phyloP scores from a whole-genome alignment of 2,888 invertebrate species.

The Rhingia campestris region DNA sequence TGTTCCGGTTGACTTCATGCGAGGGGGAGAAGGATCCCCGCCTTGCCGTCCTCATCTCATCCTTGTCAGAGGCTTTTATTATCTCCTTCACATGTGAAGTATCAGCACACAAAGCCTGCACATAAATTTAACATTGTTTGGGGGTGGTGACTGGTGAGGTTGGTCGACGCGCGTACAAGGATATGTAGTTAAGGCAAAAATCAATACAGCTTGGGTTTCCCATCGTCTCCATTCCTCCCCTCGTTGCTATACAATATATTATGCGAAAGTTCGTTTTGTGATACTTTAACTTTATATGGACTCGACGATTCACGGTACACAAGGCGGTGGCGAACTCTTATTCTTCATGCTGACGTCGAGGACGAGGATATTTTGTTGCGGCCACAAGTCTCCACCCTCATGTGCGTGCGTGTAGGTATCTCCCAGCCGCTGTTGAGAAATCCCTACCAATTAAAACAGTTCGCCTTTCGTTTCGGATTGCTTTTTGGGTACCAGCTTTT shows the following conservation, averaged over 20 bases:
- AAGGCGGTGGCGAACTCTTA: constrained; percentile 57
- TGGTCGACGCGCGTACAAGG: constrained; percentile 16
- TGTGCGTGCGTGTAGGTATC: constrained; percentile 73
- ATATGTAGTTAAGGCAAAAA: constrained; percentile 61
- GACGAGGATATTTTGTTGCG: constrained; percentile 57
- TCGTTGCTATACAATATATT: constrained; percentile 44
- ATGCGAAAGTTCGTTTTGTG: constrained; percentile 71
- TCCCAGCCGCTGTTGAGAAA: constrained; percentile 51
- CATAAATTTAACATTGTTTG: constrained; percentile 72
- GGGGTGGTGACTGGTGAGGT: constrained; percentile 10
- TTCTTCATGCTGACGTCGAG: constrained; percentile 43
- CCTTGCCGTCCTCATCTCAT: constrained; percentile 5
- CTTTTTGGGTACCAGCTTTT: constrained; percentile 39
- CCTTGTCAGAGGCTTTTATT: constrained; percentile 64
- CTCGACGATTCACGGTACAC: constrained; percentile 57
- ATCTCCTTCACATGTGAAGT: constrained; percentile 73
- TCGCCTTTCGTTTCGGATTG: constrained; percentile 69
- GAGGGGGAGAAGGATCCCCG: constrained; percentile 13
- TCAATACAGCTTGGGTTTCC: constrained; percentile 67
- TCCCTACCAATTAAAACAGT: constrained; percentile 74
- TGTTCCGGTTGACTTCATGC: constrained; percentile 72
- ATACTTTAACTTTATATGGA: constrained; percentile 74
- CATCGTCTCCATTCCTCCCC: neutral
- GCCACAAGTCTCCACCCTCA: constrained; percentile 75
- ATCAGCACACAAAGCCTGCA: constrained; percentile 70